Evolutionary conservation across 2,797 vertebrate genomes (phyloP).

Genomic region (Bradypus variegatus): DNA sequence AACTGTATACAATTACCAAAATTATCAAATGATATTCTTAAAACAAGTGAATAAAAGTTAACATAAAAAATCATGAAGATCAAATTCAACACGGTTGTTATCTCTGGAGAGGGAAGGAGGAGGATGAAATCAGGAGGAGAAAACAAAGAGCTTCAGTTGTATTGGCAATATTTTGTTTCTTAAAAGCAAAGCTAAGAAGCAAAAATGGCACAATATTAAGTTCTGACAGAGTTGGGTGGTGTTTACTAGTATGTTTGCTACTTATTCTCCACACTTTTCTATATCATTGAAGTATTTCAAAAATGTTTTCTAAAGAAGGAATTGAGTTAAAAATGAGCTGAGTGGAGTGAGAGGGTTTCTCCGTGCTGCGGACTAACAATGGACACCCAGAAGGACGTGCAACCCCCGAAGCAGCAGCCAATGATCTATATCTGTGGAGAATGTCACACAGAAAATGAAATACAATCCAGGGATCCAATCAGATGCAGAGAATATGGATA

Average conservation of each 20-base stretch:
- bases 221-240: not conserved
- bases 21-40: not conserved
- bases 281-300: not conserved
- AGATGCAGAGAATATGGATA: no score
- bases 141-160: not conserved
- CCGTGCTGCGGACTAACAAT: no score
- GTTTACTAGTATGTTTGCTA: not conserved
- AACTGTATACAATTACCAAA: not conserved
- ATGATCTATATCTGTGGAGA: no score
- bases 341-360: no score
- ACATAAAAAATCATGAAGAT: not conserved
- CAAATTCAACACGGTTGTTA: not conserved
- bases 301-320: not conserved
- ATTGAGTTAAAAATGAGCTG: constrained; percentile 22
- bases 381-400: no score
- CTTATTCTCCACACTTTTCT: not conserved
- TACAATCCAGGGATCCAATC: no score
- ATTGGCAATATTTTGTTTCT: not conserved
- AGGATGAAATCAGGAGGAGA: not conserved
- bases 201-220: not conserved
- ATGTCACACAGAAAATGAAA: no score
- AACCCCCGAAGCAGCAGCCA: no score
- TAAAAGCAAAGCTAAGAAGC: not conserved
- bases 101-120: not conserved
- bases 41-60: constrained; percentile 2